Conservation (phyloP, 2,113 vertebrate genomes). For the Hydrochoerus hydrochaeris region DNA sequence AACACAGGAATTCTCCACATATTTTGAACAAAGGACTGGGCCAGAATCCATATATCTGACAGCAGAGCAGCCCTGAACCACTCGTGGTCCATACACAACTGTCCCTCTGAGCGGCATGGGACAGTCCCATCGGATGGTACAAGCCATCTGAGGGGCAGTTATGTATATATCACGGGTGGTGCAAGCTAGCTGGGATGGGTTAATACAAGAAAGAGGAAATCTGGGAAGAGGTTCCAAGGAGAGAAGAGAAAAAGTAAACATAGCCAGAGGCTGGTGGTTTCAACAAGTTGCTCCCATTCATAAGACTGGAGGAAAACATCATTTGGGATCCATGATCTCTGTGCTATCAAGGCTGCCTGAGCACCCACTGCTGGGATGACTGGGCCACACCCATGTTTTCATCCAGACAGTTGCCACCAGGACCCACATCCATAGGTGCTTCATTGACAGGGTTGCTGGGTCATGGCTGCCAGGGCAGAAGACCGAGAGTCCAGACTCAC, state of each 20-base stretch:
- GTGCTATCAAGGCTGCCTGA: background rate
- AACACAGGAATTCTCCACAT: background rate
- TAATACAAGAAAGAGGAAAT: background rate
- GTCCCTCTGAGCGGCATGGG: background rate
- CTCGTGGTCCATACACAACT: too few relatives aligned
- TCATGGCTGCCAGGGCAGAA: background rate
- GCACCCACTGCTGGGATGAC: background rate
- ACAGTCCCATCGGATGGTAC: background rate
- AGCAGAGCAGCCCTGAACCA: background rate
- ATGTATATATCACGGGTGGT: background rate
- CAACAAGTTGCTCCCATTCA: background rate
- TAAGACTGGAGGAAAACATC: background rate
- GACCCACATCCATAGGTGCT: background rate
- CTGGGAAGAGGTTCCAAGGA: background rate
- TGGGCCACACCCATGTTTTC: background rate
- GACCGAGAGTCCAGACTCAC: background rate
- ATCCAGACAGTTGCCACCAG: background rate
- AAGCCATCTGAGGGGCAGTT: background rate
- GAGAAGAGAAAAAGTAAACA: background rate
- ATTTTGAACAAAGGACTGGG: background rate
- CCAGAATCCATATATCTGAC: background rate
- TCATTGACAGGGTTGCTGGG: background rate
- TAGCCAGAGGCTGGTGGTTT: background rate
- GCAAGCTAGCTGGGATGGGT: background rate
- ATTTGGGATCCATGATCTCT: background rate